Evolutionary conservation across 37 sponge, comb jelly and placozoan species (phyloP).

Genomic region (Diacarnus erythraeanus): DNA sequence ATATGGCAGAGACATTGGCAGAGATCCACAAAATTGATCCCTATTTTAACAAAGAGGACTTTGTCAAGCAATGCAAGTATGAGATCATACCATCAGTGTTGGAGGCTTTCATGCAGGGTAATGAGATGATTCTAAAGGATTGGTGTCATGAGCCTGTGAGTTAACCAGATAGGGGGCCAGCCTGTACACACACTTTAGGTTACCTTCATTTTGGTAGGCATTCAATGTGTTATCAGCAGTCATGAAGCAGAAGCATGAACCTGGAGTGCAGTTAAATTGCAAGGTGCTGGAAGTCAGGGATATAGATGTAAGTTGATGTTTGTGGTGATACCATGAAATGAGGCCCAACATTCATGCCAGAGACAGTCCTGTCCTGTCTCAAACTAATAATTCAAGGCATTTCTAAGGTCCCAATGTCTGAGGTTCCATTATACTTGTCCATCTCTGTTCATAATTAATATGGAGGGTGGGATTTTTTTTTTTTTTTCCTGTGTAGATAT

Average conservation of each 20-base stretch:
- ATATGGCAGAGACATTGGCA: slow-evolving; percentile 76
- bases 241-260: slow-evolving; percentile 56
- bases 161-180: background rate
- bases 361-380: no score
- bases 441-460: no score
- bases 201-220: slow-evolving; percentile 27
- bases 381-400: no score
- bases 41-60: slow-evolving; percentile 70
- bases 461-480: no score
- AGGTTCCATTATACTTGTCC: no score
- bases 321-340: background rate
- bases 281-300: slow-evolving; percentile 73
- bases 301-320: slow-evolving; percentile 52
- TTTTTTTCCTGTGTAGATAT: slow-evolving; percentile 35
- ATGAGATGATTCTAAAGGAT: slow-evolving; percentile 63
- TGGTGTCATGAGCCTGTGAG: slow-evolving; percentile 89
- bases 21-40: slow-evolving; percentile 88
- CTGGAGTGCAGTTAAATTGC: slow-evolving; percentile 26
- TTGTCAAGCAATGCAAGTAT: slow-evolving; percentile 65
- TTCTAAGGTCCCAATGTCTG: no score
- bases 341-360: background rate
- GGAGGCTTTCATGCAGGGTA: slow-evolving; percentile 80
- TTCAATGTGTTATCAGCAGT: slow-evolving; percentile 74
- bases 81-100: slow-evolving; percentile 89
- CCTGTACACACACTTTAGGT: background rate